Percentiles rank a stretch among this genome's conserved stretches.
Evolutionary conservation across 2,113 vertebrate species (phyloP).

Genomic region (Pachycephala philippinensis): DNA sequence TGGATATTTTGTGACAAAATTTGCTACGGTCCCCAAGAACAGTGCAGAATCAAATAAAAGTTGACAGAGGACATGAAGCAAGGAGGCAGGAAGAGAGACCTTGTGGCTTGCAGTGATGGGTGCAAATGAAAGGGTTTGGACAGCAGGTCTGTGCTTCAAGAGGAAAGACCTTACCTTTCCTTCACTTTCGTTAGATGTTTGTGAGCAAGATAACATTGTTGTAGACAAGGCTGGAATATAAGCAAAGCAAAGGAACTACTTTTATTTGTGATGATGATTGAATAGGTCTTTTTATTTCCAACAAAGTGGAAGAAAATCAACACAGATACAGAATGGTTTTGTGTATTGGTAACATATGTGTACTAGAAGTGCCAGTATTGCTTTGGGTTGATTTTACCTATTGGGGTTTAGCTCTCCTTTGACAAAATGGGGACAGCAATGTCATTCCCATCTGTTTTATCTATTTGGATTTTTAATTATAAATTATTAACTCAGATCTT

Average conservation of each 20-base stretch:
- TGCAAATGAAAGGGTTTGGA: background rate
- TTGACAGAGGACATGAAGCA: background rate
- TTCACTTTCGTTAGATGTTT: background rate
- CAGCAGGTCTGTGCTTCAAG: background rate
- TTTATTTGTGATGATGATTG: background rate
- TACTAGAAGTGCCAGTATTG: background rate
- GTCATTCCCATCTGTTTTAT: background rate
- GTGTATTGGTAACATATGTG: background rate
- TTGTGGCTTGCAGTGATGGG: background rate
- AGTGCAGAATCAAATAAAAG: background rate
- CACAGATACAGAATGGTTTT: background rate
- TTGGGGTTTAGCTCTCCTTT: background rate
- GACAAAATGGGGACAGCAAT: background rate
- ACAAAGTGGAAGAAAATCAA: background rate
- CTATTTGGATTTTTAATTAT: background rate
- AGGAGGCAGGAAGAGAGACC: background rate
- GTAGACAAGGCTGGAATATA: background rate
- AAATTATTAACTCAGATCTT: background rate
- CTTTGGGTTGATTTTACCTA: background rate
- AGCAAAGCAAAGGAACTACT: background rate
- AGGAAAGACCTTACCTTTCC: background rate
- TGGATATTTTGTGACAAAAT: background rate
- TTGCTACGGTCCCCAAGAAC: background rate
- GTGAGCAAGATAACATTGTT: background rate
- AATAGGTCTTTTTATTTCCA: background rate